Evolutionary conservation across 2,888 invertebrate species (phyloP), one percentile per base, ranked within the genome.

Genomic region (Ormia ochracea): DNA sequence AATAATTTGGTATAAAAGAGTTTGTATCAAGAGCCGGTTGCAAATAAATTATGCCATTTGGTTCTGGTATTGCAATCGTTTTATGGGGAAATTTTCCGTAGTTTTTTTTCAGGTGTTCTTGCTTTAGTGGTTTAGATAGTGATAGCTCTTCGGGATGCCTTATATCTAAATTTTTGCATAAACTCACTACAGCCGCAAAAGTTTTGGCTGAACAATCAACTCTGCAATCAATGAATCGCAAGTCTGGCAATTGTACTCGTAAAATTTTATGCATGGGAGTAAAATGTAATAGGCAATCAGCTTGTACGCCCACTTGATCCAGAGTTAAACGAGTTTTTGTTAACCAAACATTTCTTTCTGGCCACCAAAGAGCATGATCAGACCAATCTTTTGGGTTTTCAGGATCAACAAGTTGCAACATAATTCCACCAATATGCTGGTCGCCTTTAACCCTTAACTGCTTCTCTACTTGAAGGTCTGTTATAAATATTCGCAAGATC

Each of bases 291-390:
- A 95, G 91, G 0, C 96, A 96, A 88, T 98, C 98, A 0, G 98
- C 98, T 86, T 98, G 97, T 0, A 99, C 98, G 0, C 97, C 96
- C 87, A 96, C 98, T 91, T 98, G 98, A 91, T 99, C 99, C 83
- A 99, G 91, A 0, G 99, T 99, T 85, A 96, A 96, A 81, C 98
- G 93, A 3, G 98, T 98, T 83, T 98, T 93, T 19, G 95, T 93
- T 63, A 99, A 92, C 99, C 99, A 99, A 87, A 93, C 93, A 91
- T 99, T 98, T 86, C 95, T 93, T 19, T 94, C 94, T 0, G 99
- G 98, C 99, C 99, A 99, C 98, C 99, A 99, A 1, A 99, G 92
- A 0, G 97, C 98, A 91, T 99, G 98, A 90, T 99, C 99, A 45
- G 99, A 99, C 99, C 99, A 99, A 90, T 99, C 99, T 91, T 96